Evolutionary conservation across 2,113 vertebrate genomes (phyloP), one percentile per base, ranked within the genome.

Genomic region (Oophaga pumilio): DNA sequence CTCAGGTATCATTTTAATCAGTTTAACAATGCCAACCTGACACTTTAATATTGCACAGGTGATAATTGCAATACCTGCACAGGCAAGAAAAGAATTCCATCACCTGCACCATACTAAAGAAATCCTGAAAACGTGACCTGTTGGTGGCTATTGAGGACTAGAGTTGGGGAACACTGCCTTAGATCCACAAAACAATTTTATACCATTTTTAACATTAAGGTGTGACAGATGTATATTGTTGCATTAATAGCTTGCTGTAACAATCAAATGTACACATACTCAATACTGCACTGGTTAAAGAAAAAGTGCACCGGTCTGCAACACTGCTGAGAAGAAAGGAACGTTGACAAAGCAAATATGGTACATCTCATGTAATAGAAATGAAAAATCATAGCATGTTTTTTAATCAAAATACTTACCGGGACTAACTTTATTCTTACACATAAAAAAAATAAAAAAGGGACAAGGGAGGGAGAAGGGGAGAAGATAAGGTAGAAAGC

Each of bases 401-500:
- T 77, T 24, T 71, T 56, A 85, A 80, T 86, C 89, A 90, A 91
- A 90, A 87, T 87, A 95, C 95, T 96, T 96, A 96, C 95, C 95
- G 89, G 93, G 28, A 43, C 80, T 90, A 90, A 87, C 89, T 88
- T 14, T 60, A 92, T 74, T 88, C 0, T 89, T 76, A 92, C 90
- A 91, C 90, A 93, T 89, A 90, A 74, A 91, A 91, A 76, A 93
- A 89, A 90, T 87, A 89, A 74, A 74, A 82, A 90, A 91, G 90
- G 84, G 57, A 43, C 85, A 94, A 93, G 92, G 59, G 14, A 89
- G 92, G 91, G 91, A 60, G 43, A 66, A 92, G 93, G 93, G 84
- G 90, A 92, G 92, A 94, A 95, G 81, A 90, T 91, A 94, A 94
- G 93, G 93, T 90, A 93, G 90, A 94, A 92, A 94, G 94, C 94